Conservation (phyloP, 2,113 vertebrate genomes). For the Hypanus sabinus region DNA sequence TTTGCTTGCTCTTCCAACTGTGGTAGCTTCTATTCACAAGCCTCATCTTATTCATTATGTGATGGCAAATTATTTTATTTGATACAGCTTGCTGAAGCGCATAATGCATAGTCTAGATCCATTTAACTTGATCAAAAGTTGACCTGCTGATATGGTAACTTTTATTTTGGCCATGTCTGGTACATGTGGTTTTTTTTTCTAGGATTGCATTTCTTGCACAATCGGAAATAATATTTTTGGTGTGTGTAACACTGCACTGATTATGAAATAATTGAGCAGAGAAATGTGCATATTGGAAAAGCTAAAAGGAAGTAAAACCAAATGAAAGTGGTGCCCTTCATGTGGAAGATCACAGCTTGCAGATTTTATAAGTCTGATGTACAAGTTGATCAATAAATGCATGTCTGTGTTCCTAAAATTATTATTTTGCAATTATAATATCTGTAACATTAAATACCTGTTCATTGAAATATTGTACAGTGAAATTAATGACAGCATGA, state of each 20-base stretch:
- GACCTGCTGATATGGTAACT: background rate
- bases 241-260: background rate
- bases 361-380: background rate
- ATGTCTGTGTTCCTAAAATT: background rate
- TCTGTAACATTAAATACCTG: background rate
- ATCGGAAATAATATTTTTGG: background rate
- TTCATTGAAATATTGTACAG: background rate
- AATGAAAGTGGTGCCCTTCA: background rate
- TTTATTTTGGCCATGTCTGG: background rate
- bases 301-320: background rate
- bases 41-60: background rate
- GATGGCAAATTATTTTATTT: background rate
- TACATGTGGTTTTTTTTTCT: background rate
- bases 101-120: background rate
- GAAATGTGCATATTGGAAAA: background rate
- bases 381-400: background rate
- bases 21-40: conserved; percentile 19
- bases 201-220: background rate
- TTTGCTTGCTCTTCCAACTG: background rate
- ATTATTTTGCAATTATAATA: background rate
- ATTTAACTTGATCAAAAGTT: background rate
- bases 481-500: background rate
- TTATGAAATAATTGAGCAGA: background rate
- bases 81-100: background rate
- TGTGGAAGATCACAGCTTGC: background rate